Evolutionary conservation across 2,888 invertebrate genomes (phyloP), one percentile per base, ranked within the genome.

Genomic region (Synergus laeviventris): DNA sequence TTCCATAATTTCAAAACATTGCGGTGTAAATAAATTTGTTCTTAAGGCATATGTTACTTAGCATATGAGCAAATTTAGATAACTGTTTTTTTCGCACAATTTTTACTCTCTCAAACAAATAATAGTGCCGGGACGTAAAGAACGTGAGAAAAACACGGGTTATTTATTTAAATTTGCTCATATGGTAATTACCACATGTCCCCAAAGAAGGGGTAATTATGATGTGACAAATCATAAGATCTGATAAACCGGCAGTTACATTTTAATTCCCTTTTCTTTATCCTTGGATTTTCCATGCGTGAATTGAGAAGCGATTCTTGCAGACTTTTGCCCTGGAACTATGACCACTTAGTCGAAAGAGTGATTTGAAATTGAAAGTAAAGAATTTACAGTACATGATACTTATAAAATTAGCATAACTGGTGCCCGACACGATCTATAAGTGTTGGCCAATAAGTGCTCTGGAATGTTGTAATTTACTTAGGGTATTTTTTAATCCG

Each of bases 391-490:
- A 78, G 61, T 56, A 59, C 78, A 76, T 78, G 75, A 81, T 76
- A 78, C 74, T 81, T 84, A 84, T 82, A 77, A 75, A 83, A 84
- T 84, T 84, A 81, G 78, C 84, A 84, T 84, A 84, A 84, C 84
- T 83, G 75, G 78, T 82, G 80, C 62, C 36, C 70, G 56, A 64
- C 54, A 61, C 61, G 76, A 76, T 74, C 76, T 59, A 56, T 49
- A 18, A 62, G 75, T 56, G 74, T 83, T 84, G 76, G 78, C 81
- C 80, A 84, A 84, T 84, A 80, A 54, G 59, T 78, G 73, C 16
- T 54, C 42, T 45, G 66, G 81, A 82, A 83, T 84, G 80, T 79
- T 75, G 80, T 81, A 81, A 82, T 82, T 84, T 79, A 59, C 78
- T 74, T 60, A 45, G 24, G 42, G 62, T 18, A 76, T 76, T 78